Percentiles rank a stretch among this genome's conserved stretches.
Evolutionary conservation across 2,113 vertebrate species (phyloP).

Genomic region (Perca fluviatilis): DNA sequence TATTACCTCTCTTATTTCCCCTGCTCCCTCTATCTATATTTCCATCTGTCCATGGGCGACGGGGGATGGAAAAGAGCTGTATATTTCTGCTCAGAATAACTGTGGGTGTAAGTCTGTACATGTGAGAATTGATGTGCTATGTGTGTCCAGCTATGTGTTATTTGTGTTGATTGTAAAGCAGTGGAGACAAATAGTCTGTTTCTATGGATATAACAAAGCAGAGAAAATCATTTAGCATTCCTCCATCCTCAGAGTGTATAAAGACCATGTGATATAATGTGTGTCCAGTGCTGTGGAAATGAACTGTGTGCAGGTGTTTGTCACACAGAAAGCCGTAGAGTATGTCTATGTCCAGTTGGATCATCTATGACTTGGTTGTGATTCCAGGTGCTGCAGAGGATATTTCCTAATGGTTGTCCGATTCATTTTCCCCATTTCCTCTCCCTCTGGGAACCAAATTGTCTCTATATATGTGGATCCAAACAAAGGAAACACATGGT

Average conservation of each 20-base stretch:
- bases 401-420: conserved; percentile 59
- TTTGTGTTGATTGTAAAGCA: conserved; percentile 24
- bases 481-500: conserved; percentile 25
- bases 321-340: conserved; percentile 14
- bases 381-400: conserved; percentile 72
- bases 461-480: conserved; percentile 33
- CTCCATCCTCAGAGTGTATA: background rate
- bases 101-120: conserved; percentile 9
- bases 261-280: conserved; percentile 19
- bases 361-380: conserved; percentile 50
- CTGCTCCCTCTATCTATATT: conserved; percentile 49
- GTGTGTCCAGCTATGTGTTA: conserved; percentile 22
- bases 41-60: conserved; percentile 68
- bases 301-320: conserved; percentile 39
- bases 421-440: conserved; percentile 30
- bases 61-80: conserved; percentile 52
- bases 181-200: conserved; percentile 28
- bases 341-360: conserved; percentile 29
- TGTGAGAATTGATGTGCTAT: background rate
- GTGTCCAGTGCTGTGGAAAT: conserved; percentile 11
- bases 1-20: conserved; percentile 61
- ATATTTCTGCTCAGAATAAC: conserved; percentile 44
- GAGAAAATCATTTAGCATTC: conserved; percentile 23
- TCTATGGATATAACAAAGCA: conserved; percentile 38
- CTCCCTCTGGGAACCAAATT: conserved; percentile 27